Percentiles rank a stretch among this genome's conserved stretches.
These are phyloP conservation scores for Antheraea yamamai DNA, from an alignment of 2,888 invertebrate species.

Conservation along the genomic window DNA sequence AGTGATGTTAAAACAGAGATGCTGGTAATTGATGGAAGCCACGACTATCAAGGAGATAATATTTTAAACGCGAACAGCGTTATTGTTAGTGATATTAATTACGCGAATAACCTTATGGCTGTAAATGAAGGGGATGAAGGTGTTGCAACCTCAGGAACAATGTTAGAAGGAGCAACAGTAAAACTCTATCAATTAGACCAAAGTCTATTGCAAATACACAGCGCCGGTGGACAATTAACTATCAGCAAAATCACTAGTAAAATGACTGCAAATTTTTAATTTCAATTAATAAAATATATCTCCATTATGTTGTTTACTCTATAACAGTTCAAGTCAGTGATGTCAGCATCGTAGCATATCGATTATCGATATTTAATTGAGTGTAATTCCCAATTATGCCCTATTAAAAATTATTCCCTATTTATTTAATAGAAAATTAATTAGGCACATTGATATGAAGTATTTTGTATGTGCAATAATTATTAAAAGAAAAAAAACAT, in stretches of 20 bases:
- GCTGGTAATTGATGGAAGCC: conserved; percentile 50
- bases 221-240: conserved; percentile 54
- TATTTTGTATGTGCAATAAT: no score
- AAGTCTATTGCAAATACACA: conserved; percentile 62
- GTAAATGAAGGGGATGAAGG: conserved; percentile 55
- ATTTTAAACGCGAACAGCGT: conserved; percentile 41
- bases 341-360: no score
- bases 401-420: no score
- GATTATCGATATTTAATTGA: no score
- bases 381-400: no score
- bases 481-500: no score
- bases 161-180: conserved; percentile 50
- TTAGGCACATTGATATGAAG: no score
- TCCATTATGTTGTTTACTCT: no score
- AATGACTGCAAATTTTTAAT: conserved; percentile 63
- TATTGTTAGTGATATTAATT: conserved; percentile 39
- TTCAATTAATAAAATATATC: background rate
- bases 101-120: conserved; percentile 49
- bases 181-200: conserved; percentile 65
- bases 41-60: conserved; percentile 36
- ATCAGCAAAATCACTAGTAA: conserved; percentile 67
- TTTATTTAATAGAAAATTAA: no score
- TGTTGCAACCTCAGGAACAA: conserved; percentile 39
- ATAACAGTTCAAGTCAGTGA: no score
- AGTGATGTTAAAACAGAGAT: conserved; percentile 50